Percentiles rank a stretch among this genome's conserved stretches.
Evolutionary conservation across 2,888 invertebrate species (phyloP).

Genomic region (Ormyrus rosae): DNA sequence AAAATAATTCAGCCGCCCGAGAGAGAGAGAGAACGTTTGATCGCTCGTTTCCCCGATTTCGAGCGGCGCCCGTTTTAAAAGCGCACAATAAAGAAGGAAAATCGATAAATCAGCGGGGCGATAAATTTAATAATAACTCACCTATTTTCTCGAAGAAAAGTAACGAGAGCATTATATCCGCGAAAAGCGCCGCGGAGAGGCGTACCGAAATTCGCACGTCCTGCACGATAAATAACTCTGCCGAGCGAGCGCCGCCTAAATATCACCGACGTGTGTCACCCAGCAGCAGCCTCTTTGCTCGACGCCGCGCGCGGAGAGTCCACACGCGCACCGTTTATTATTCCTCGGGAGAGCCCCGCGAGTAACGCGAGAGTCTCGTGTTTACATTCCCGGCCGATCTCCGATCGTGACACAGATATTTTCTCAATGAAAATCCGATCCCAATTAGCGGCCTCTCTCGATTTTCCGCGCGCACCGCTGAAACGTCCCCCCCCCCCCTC

Average conservation of each 20-base stretch:
- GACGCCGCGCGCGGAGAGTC: too few species aligned
- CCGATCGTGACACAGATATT: conserved; percentile 47
- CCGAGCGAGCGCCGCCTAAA: neutral
- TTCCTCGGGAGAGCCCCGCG: conserved; percentile 1
- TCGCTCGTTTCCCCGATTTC: too few species aligned
- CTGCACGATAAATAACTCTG: conserved; percentile 3
- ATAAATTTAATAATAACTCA: too few species aligned
- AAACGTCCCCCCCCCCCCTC: too few species aligned
- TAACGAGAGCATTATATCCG: neutral
- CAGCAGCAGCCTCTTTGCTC: neutral
- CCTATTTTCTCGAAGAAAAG: too few species aligned
- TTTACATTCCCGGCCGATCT: conserved; percentile 32
- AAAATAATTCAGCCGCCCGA: too few species aligned
- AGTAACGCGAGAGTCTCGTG: conserved; percentile 29
- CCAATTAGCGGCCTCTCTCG: neutral
- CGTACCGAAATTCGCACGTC: neutral
- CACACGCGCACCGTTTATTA: neutral
- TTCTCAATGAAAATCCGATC: conserved; percentile 39
- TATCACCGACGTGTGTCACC: neutral
- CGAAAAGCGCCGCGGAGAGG: neutral
- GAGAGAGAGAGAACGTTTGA: too few species aligned
- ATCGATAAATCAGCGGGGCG: too few species aligned
- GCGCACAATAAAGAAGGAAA: too few species aligned
- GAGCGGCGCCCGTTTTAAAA: too few species aligned
- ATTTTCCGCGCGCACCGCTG: too few species aligned